These are phyloP conservation scores for Diorhabda elongata DNA, from an alignment of 1,140 invertebrate genomes.

Conservation along the genomic window DNA sequence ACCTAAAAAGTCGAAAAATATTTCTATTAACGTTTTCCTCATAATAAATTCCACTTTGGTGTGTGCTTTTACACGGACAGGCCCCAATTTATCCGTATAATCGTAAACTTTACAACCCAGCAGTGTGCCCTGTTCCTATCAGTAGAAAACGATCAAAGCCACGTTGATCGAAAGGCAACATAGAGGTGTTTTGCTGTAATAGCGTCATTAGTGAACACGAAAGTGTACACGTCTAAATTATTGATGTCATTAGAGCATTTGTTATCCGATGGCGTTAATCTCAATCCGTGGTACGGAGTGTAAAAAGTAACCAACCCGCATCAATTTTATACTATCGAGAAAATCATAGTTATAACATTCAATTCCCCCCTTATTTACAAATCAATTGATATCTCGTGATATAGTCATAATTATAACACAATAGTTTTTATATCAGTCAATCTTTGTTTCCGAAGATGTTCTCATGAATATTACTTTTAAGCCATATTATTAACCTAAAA, in stretches of 20 bases:
- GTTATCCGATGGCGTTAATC: constrained; percentile 21
- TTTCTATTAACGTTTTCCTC: too few species aligned
- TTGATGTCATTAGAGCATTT: constrained; percentile 24
- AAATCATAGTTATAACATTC: too few species aligned
- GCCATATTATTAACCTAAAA: not conserved
- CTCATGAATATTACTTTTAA: constrained; percentile 6
- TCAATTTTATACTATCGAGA: not conserved
- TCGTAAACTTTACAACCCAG: constrained; percentile 5
- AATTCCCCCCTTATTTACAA: too few species aligned
- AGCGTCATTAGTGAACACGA: constrained; percentile 22
- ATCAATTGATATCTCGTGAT: too few species aligned
- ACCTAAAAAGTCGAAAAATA: too few species aligned
- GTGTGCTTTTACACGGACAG: not conserved
- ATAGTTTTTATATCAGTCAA: too few species aligned
- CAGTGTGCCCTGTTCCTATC: constrained; percentile 6
- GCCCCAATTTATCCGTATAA: not conserved
- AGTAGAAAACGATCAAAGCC: constrained; percentile 13
- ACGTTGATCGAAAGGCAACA: constrained; percentile 12
- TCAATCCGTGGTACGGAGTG: constrained; percentile 7
- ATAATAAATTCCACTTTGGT: not conserved
- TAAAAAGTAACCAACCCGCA: constrained; percentile 14
- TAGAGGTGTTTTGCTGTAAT: constrained; percentile 21
- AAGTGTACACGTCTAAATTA: constrained; percentile 21
- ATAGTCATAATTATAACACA: too few species aligned
- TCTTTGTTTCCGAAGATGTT: constrained; percentile 13